These are phyloP conservation scores for Phoenicopterus ruber DNA, from an alignment of 2,113 vertebrate species.

Conservation along the genomic window DNA sequence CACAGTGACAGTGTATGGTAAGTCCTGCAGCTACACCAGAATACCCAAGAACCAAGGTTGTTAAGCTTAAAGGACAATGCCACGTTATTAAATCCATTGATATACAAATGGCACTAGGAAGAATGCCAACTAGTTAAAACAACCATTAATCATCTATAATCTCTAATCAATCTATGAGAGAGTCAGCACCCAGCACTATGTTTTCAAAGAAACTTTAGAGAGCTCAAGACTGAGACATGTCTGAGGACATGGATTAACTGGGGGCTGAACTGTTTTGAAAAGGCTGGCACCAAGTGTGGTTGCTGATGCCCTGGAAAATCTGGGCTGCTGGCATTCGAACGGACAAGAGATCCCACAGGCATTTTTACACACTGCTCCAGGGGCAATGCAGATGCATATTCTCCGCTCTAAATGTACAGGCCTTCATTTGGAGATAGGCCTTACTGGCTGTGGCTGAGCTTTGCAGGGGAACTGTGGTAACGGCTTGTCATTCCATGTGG, in stretches of 20 bases:
- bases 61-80: not conserved
- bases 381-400: not conserved
- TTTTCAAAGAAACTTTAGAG: not conserved
- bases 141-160: not conserved
- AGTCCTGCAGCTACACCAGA: conserved; percentile 14
- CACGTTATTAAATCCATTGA: not conserved
- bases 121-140: not conserved
- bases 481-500: not conserved
- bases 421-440: not conserved
- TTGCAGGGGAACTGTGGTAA: not conserved
- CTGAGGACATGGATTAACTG: not conserved
- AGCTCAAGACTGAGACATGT: not conserved
- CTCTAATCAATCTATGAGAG: not conserved
- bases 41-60: not conserved
- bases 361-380: not conserved
- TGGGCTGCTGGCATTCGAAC: not conserved
- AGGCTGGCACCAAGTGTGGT: not conserved
- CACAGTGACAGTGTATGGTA: conserved; percentile 77
- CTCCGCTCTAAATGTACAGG: not conserved
- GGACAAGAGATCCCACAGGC: not conserved
- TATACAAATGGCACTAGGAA: not conserved
- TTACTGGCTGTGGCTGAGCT: not conserved
- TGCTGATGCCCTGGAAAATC: not conserved
- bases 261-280: not conserved
- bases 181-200: not conserved